Percentiles rank a stretch among this genome's conserved stretches.
phyloP scores from a whole-genome alignment of 1,140 invertebrate species.

The Macrostomum lignano region DNA sequence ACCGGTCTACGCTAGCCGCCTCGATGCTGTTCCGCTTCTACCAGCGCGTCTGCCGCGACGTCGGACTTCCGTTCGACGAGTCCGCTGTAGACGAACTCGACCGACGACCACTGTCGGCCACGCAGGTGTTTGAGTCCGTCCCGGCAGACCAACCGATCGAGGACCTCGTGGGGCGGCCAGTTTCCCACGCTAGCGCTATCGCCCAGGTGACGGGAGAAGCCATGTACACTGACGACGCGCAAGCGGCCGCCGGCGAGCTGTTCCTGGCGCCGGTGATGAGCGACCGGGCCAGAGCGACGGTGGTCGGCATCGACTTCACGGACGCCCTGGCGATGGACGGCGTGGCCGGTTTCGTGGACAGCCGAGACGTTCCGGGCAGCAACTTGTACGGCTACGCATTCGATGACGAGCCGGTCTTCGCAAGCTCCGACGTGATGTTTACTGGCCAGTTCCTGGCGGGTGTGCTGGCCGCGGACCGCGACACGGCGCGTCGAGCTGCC shows the following conservation, averaged over 20 bases:
- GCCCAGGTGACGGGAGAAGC: constrained; percentile 67
- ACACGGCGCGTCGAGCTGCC: too few species aligned
- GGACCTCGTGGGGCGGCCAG: constrained; percentile 49
- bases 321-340: constrained; percentile 42
- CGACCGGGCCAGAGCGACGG: too few species aligned
- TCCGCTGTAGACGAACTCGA: too few species aligned
- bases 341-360: constrained; percentile 21
- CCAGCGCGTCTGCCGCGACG: too few species aligned
- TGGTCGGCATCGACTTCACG: constrained; percentile 32
- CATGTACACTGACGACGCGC: constrained; percentile 56
- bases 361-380: constrained; percentile 14
- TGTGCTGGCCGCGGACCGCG: too few species aligned
- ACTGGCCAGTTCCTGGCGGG: too few species aligned
- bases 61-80: too few species aligned
- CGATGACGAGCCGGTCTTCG: constrained; percentile 13
- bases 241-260: constrained; percentile 30
- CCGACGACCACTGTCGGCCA: constrained; percentile 8
- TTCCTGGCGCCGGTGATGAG: too few species aligned
- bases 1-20: constrained; percentile 41
- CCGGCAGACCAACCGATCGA: constrained; percentile 32
- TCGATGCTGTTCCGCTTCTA: too few species aligned
- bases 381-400: constrained; percentile 9
- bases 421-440: too few species aligned
- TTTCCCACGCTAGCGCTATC: constrained; percentile 47
- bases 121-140: constrained; percentile 26